Percentiles rank a stretch among this genome's conserved stretches.
Evolutionary conservation across 2,888 invertebrate species (phyloP).

Genomic region (Boloria selene): DNA sequence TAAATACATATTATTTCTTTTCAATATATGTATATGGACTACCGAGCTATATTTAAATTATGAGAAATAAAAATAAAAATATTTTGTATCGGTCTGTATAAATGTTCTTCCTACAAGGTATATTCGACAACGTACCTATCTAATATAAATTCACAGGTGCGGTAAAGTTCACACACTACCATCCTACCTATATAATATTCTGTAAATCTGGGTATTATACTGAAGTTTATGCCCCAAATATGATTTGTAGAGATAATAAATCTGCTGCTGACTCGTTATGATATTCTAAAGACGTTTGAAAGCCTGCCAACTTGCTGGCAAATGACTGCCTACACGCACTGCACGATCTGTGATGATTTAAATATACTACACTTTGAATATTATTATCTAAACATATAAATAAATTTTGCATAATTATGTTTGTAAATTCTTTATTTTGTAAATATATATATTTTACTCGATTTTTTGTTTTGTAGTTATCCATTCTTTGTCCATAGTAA

Average conservation of each 20-base stretch:
- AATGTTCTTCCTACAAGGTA: too few relatives aligned
- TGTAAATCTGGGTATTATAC: constrained; percentile 52
- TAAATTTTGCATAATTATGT: neutral
- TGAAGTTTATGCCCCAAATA: constrained; percentile 59
- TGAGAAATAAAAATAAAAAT: too few relatives aligned
- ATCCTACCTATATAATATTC: constrained; percentile 16
- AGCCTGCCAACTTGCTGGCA: constrained; percentile 66
- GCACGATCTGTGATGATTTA: constrained; percentile 31
- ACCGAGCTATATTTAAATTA: too few relatives aligned
- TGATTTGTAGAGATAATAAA: constrained; percentile 71
- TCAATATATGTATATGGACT: too few relatives aligned
- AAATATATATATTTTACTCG: too few relatives aligned
- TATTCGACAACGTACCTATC: too few relatives aligned
- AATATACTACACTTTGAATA: constrained; percentile 28
- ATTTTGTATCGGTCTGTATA: too few relatives aligned
- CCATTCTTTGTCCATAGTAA: neutral
- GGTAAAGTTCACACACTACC: constrained; percentile 31
- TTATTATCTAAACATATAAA: constrained; percentile 23
- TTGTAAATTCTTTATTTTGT: too few relatives aligned
- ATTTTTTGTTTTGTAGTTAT: too few relatives aligned
- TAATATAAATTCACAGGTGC: constrained; percentile 2
- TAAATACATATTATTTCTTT: too few relatives aligned
- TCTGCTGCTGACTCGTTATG: constrained; percentile 66
- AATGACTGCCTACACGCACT: constrained; percentile 50
- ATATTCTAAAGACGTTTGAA: constrained; percentile 68